Percentiles rank a stretch among this genome's conserved stretches.
Conservation (phyloP, 2,113 vertebrate species). For the Mirounga angustirostris region DNA sequence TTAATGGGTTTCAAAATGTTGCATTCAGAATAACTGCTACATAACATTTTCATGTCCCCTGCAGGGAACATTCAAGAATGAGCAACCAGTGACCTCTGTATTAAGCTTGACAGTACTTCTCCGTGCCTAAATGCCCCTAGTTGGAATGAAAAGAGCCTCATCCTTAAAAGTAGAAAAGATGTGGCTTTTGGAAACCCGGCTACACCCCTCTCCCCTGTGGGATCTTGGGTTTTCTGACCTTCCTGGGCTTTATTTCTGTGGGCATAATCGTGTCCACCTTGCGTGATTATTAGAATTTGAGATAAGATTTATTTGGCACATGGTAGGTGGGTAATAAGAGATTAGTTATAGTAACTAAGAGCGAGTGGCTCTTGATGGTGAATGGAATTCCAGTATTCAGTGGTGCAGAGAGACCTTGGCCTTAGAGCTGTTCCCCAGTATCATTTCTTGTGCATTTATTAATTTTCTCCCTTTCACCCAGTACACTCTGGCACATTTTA, state of each 20-base stretch:
- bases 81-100: fast-evolving
- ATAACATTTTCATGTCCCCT: neutral
- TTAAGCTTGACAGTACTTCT: neutral
- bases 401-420: fast-evolving
- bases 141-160: fast-evolving
- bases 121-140: neutral
- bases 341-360: neutral
- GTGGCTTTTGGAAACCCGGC: neutral
- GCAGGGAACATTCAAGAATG: neutral
- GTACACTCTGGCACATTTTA: neutral
- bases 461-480: neutral
- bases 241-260: neutral
- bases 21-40: neutral
- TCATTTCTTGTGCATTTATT: neutral
- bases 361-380: neutral
- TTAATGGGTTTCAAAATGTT: neutral
- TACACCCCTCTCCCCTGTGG: neutral
- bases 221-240: neutral
- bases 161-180: neutral
- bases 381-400: neutral
- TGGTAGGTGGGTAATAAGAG: neutral
- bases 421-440: neutral
- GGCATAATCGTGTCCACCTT: neutral
- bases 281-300: neutral
- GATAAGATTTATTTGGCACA: neutral